Conservation (phyloP, 2,797 vertebrate species). For the Chaetophractus vellerosus region DNA sequence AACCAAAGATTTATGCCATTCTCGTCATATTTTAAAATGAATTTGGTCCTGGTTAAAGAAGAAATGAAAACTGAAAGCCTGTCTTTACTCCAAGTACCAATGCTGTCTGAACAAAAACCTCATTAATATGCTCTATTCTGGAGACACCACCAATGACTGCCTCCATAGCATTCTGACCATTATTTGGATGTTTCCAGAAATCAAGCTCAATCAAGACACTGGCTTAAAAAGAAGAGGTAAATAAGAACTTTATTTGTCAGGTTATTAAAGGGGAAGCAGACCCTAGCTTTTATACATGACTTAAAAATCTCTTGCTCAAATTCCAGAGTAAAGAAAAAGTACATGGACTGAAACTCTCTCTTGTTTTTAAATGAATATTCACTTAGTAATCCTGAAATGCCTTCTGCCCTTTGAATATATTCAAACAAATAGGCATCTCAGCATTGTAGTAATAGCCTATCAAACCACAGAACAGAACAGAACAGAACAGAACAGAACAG, state of each 20-base stretch:
- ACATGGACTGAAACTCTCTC: constrained; percentile 38
- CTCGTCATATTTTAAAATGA: constrained; percentile 80
- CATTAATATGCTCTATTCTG: constrained; percentile 42
- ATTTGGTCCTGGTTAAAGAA: constrained; percentile 63
- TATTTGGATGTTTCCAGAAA: constrained; percentile 56
- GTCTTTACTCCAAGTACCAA: constrained; percentile 60
- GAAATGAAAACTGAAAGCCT: constrained; percentile 68
- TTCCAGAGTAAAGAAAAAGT: constrained; percentile 71
- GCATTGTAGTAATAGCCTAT: constrained; percentile 73
- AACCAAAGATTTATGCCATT: constrained; percentile 83
- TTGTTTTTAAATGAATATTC: constrained; percentile 68
- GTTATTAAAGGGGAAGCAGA: neutral
- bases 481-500: constrained; percentile 52
- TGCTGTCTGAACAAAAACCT: constrained; percentile 48
- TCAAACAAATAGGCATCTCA: constrained; percentile 68
- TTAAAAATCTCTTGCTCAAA: constrained; percentile 58
- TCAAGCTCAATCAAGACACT: neutral
- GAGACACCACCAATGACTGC: neutral
- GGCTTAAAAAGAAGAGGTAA: constrained; percentile 46
- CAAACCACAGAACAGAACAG: constrained; percentile 66
- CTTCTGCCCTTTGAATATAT: constrained; percentile 69
- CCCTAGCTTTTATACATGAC: constrained; percentile 54
- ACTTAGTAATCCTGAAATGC: constrained; percentile 68
- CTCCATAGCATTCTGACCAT: constrained; percentile 2
- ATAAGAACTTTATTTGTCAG: constrained; percentile 12